These are phyloP conservation scores for Atractosteus spatula DNA, from an alignment of 2,113 vertebrate species.

Conservation along the genomic window DNA sequence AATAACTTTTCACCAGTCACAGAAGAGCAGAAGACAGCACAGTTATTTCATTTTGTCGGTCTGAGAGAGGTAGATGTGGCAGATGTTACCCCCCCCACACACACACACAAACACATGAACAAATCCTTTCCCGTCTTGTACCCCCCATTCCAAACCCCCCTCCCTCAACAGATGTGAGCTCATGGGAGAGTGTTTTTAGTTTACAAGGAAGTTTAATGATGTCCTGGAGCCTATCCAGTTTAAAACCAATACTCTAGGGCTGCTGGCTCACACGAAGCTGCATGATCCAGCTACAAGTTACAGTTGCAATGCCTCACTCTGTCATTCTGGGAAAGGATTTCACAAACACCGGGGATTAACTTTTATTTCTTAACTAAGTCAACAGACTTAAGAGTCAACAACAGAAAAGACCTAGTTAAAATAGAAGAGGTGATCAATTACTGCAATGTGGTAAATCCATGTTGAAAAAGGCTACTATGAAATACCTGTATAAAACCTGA, in stretches of 20 bases:
- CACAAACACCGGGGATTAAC: constrained; percentile 7
- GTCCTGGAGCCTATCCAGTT: constrained; percentile 61
- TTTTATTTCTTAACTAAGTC: neutral
- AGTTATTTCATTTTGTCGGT: constrained; percentile 76
- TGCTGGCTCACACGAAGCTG: constrained; percentile 47
- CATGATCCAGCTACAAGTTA: constrained; percentile 27
- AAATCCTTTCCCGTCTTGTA: no score
- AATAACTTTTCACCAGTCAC: constrained; percentile 73
- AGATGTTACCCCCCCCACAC: constrained; percentile 42
- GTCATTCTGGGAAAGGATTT: no score
- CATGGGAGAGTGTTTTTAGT: constrained; percentile 54
- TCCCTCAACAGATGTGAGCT: constrained; percentile 69
- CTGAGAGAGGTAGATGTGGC: constrained; percentile 55
- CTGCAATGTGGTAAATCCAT: no score
- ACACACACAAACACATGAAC: no score
- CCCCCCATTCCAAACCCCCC: constrained; percentile 9
- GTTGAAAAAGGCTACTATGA: no score
- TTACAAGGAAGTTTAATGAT: constrained; percentile 76
- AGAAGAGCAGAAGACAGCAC: constrained; percentile 58
- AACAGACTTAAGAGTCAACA: no score
- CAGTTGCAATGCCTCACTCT: no score
- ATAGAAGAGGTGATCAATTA: no score
- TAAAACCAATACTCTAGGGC: constrained; percentile 52
- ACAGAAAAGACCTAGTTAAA: no score
- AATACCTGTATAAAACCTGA: no score